Evolutionary conservation across 2,113 vertebrate genomes (phyloP).

Genomic region (Bambusicola thoracicus): DNA sequence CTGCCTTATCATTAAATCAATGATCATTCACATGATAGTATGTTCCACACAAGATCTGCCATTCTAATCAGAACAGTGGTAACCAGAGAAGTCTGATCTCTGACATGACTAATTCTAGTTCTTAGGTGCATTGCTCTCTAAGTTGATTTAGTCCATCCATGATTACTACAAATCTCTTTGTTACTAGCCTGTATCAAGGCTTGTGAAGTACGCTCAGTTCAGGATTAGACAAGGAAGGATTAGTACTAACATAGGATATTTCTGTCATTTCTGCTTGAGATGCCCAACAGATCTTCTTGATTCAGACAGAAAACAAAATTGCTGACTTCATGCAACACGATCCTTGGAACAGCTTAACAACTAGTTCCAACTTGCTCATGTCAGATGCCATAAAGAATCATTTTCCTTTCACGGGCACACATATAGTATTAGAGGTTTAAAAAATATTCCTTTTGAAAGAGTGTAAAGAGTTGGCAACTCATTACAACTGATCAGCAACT

Average conservation of each 20-base stretch:
- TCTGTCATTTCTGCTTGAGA: neutral
- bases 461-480: neutral
- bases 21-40: neutral
- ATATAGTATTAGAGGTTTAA: neutral
- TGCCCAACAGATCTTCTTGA: neutral
- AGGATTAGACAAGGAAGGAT: neutral
- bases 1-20: neutral
- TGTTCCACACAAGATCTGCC: neutral
- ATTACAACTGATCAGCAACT: too few relatives aligned
- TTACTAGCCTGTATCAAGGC: rapidly evolving
- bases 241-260: neutral
- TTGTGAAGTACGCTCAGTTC: neutral
- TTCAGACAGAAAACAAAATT: neutral
- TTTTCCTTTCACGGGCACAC: neutral
- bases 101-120: neutral
- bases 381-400: neutral
- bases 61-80: neutral
- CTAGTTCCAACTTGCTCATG: neutral
- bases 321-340: rapidly evolving
- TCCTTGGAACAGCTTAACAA: neutral
- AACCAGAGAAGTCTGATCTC: neutral
- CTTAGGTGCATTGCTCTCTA: neutral
- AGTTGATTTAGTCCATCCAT: neutral
- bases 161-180: neutral
- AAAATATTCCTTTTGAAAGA: neutral